Evolutionary conservation across 2,797 vertebrate species (phyloP), one percentile per base, ranked within the genome.

Genomic region (Neostethus bicornis): DNA sequence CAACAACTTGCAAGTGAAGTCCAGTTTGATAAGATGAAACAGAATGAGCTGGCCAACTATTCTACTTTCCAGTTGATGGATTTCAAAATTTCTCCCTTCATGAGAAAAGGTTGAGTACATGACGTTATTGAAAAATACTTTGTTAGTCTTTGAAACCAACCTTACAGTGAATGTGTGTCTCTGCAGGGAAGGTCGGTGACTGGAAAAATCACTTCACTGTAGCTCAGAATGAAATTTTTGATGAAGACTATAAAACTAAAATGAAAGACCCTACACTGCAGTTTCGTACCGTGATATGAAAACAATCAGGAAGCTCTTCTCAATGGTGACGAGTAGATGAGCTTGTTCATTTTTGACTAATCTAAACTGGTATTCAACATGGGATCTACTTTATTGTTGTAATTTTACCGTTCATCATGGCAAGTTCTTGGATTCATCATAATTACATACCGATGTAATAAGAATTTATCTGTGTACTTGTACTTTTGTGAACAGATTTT

Each of bases 81-180:
- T 69, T 91, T 92, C 0, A 45, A 69, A 0, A 42, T 93, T 34
- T 95, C 91, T n/a, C 79, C 91, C 3, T 98, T 97, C 78, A 94
- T 95, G 93, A 91, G 92, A 56, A 96, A 96, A 91, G 94, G 95
- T 97, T 48, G 3, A 12, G 4, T n/a, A 4, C 13, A 20, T 11
- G 14, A n/a, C 6, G 2, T 2, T 25, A 19, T 28, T 48, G 1
- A 11, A 3, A 7, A 17, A 6, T 4, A 26, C 17, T 39, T 17
- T 19, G 16, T 11, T 4, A 4, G 4, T 17, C 20, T 9, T 37
- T 7, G 24, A 14, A 10, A 19, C 17, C 37, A 19, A 39, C 39
- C 39, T 7, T 11, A 37, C 26, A 39, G 44, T 12, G 6, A 64
- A 6, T 66, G 13, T 65, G 21, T 59, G 24, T 4, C 32, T 46